Base-by-base conservation (phyloP, 1,140 invertebrate genomes). In the Leptonema lineaticorne region DNA sequence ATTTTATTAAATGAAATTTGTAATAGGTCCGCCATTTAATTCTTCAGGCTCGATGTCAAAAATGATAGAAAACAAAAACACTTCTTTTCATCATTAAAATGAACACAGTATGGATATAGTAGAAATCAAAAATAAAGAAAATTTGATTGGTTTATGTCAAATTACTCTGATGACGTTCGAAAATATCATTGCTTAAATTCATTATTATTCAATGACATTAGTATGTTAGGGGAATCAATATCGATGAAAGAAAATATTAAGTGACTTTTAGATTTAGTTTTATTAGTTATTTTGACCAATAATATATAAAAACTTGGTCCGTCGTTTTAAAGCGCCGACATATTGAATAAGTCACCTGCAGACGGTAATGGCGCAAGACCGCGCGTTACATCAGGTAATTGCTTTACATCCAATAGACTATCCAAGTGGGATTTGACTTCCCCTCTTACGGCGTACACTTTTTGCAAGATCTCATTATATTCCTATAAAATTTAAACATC, bases 361-460 rank as follows among this genome's bases (percentile, higher is more conserved):
- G 94, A 96, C 18, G 96, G 95, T 68, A 98, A 81, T 0, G 96
- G 95, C 9, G 93, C 92, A 14, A 97, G 78, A 1, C 93, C 93
- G 37, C 92, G 92, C 1, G 92, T 95, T 0, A 97, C 92, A 75
- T 94, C 92, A 0, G 95, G 94, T 68, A 97, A 79, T 73, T 93
- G 88, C 0, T 91, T 94, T 45, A 98, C 84, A 80, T 98, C 95
- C 0, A 95, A 95, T 69, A 98, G 82, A 82, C 94, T 97, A 63
- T 93, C 90, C 73, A 97, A 88, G 80, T 97, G 95, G 30, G 92
- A 92, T 76, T 93, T 91, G 0, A 98, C 87, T 82, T 97, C 95
- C 58, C 92, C 83, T 75, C 92, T 84, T 7, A 97, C 91, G 50
- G 86, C 85, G 75, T 90, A 89, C 2, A 96, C 89, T 80, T 94